Evolutionary conservation across 2,113 vertebrate genomes (phyloP).

Genomic region (Nibea coibor): DNA sequence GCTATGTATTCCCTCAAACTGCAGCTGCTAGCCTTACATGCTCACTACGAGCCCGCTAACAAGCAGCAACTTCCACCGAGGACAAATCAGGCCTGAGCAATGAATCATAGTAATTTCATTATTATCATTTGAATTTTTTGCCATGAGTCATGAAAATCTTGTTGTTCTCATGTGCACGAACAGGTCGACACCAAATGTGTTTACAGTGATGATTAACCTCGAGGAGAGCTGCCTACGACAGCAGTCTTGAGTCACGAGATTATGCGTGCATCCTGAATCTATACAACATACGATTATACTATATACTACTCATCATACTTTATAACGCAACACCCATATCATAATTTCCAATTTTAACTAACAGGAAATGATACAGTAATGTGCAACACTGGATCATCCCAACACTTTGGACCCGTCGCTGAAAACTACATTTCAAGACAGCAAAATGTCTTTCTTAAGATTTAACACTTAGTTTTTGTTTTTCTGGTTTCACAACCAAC

Average conservation of each 20-base stretch:
- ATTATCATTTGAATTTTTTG: too few species aligned
- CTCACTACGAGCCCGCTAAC: neutral
- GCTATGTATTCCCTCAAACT: neutral
- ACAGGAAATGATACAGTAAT: neutral
- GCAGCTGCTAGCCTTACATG: neutral
- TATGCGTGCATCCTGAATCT: too few species aligned
- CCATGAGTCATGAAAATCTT: neutral
- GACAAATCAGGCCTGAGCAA: neutral
- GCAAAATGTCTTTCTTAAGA: neutral
- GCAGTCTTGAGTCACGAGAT: too few species aligned
- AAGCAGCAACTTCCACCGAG: neutral
- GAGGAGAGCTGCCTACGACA: too few species aligned
- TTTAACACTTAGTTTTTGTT: too few species aligned
- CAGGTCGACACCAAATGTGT: neutral
- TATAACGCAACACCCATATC: neutral
- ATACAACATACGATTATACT: too few species aligned
- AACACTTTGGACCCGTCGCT: neutral
- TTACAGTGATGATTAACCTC: too few species aligned
- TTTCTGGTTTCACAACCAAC: neutral
- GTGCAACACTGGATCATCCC: neutral
- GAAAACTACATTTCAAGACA: neutral
- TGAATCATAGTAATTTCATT: neutral
- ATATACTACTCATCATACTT: neutral
- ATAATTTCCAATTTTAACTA: neutral
- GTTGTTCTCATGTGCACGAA: neutral